Percentiles rank a stretch among this genome's conserved stretches.
These are phyloP conservation scores for Psilopogon haemacephalus DNA, from an alignment of 2,113 vertebrate genomes.

Conservation along the genomic window DNA sequence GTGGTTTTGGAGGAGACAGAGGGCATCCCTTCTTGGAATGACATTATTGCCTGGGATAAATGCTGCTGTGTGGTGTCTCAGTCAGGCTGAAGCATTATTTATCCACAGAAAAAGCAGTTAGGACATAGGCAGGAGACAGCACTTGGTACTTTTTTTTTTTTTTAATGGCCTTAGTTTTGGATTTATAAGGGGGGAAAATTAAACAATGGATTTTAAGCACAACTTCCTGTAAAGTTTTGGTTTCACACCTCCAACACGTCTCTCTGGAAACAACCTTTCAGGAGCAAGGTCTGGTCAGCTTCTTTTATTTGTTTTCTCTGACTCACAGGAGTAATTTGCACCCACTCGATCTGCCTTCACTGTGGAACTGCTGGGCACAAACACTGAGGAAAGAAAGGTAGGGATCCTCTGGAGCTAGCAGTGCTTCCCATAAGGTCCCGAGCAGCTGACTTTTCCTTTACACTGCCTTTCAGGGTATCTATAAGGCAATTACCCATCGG, in stretches of 20 bases:
- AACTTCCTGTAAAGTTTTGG: background rate
- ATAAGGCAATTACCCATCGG: background rate
- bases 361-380: background rate
- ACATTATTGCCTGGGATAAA: background rate
- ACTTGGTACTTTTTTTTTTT: background rate
- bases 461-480: background rate
- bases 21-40: background rate
- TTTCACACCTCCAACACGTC: background rate
- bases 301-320: conserved; percentile 10
- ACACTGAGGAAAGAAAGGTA: background rate
- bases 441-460: background rate
- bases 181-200: background rate
- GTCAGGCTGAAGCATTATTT: background rate
- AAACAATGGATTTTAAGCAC: background rate
- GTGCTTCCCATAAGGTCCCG: background rate
- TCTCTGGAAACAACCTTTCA: background rate
- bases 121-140: background rate
- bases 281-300: background rate
- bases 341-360: background rate
- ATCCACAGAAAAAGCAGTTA: background rate
- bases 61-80: background rate
- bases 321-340: background rate
- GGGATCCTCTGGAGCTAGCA: background rate
- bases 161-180: background rate
- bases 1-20: background rate